Evolutionary conservation across 2,888 invertebrate species (phyloP).

Genomic region (Mythimna loreyi): DNA sequence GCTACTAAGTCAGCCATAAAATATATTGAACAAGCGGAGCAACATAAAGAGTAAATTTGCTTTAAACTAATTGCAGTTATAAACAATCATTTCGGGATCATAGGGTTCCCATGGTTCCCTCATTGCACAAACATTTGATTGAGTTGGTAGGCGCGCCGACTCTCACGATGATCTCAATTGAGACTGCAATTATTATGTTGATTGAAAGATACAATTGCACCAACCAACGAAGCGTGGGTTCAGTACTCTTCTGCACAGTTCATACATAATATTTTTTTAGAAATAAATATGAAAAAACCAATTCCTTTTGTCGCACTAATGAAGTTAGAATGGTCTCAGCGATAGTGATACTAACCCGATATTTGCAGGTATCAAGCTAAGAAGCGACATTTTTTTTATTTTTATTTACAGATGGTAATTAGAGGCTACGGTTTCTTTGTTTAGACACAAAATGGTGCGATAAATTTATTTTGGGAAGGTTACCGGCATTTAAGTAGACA

Average conservation of each 20-base stretch:
- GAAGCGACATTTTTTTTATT: not conserved
- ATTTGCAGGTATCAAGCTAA: not conserved
- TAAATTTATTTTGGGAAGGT: too few relatives aligned
- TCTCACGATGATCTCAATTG: slow-evolving; percentile 15
- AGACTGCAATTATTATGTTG: slow-evolving; percentile 16
- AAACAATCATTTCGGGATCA: slow-evolving; percentile 11
- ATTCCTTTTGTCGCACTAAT: not conserved
- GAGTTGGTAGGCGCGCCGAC: slow-evolving; percentile 9
- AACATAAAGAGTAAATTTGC: not conserved
- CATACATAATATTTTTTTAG: not conserved
- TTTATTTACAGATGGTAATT: not conserved
- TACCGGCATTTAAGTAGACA: not conserved
- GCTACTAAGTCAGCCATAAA: too few relatives aligned
- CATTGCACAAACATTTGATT: slow-evolving; percentile 26
- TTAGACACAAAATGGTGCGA: too few relatives aligned
- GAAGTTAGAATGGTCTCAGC: not conserved
- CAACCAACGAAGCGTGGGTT: slow-evolving; percentile 14
- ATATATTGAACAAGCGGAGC: too few relatives aligned
- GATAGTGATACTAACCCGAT: not conserved
- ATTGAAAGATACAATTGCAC: slow-evolving; percentile 33
- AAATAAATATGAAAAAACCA: not conserved
- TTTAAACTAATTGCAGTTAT: not conserved
- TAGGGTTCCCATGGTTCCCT: not conserved
- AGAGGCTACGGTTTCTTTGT: not conserved
- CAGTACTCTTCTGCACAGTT: slow-evolving; percentile 1